Base-by-base conservation (phyloP, 1,140 invertebrate genomes). In the Drosophila sechellia region DNA sequence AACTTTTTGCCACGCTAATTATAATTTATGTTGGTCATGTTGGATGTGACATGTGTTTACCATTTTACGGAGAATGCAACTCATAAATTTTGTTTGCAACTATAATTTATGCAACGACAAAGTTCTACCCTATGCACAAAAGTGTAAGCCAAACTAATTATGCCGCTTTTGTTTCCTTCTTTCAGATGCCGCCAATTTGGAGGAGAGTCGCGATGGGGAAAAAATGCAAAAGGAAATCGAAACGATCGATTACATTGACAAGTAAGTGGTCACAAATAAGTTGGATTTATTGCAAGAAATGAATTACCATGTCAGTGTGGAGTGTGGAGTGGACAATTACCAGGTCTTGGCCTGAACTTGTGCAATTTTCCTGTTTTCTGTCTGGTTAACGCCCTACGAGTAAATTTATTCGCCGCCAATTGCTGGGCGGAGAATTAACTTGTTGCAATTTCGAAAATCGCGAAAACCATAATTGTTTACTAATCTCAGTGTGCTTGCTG, bases 221-320 rank as follows among this genome's bases (percentile, higher is more conserved):
- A 91, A 91, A 69, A 77, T 90, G 5, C 80, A 90, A 77, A 91
- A 91, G 65, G 86, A 91, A 86, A 79, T 91, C 52, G 90, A 91
- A 68, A 66, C 90, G 66, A 91, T 91, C 81, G 90, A 91, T 75
- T 90, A 89, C 72, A 89, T 90, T 68, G 86, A 91, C 78, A 91
- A 91, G 90, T 91, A 53, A 91, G 90, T 91, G 57, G 4, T 46
- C 22, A 86, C 76, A 89, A 91, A 90, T 91, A 45, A 91, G 84
- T 91, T 52, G 4, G 13, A 37, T 46, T 61, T 52, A 48, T 75
- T 35, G 35, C 37, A 22, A 42, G 25, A 45, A 45, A 37, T 42
- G 27, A 74, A 75, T 63, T 63, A 74, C 22, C 45, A 59, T 79
- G 48, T 59, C 72, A 48, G 56, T 17, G 17, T 17, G 17, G 17